A percentile compares a stretch with the other conserved stretches of the same genome.
phyloP scores from a whole-genome alignment of 2,888 invertebrate species.

The Drosophila maculinotata region DNA sequence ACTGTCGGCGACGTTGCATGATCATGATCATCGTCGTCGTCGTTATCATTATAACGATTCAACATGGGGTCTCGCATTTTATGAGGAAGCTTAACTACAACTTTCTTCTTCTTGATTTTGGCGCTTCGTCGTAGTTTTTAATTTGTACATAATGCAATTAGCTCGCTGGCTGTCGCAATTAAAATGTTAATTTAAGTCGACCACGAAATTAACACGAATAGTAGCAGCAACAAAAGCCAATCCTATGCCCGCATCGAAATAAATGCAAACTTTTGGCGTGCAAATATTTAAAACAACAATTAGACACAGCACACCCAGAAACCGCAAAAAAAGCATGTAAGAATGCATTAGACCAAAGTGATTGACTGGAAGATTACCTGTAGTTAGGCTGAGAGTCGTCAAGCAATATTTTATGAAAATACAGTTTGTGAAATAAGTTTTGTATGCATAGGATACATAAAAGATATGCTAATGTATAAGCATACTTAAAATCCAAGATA shows the following conservation, averaged over 20 bases:
- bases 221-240: slow-evolving; percentile 17
- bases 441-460: too few relatives aligned
- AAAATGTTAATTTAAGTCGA: slow-evolving; percentile 60
- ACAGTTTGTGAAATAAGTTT: not conserved
- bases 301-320: slow-evolving; percentile 62
- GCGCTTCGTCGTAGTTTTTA: slow-evolving; percentile 38
- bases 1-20: slow-evolving; percentile 52
- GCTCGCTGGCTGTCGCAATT: slow-evolving; percentile 49
- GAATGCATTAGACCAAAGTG: not conserved
- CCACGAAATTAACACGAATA: slow-evolving; percentile 48
- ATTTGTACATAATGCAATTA: slow-evolving; percentile 56
- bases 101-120: slow-evolving; percentile 33
- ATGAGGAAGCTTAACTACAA: slow-evolving; percentile 38
- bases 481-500: too few relatives aligned
- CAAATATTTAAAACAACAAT: slow-evolving; percentile 69
- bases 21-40: slow-evolving; percentile 34
- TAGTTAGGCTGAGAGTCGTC: not conserved
- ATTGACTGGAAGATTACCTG: not conserved
- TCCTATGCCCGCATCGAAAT: slow-evolving; percentile 30
- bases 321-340: slow-evolving; percentile 21
- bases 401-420: not conserved
- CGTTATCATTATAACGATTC: slow-evolving; percentile 23
- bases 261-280: slow-evolving; percentile 38
- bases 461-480: too few relatives aligned
- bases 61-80: slow-evolving; percentile 27